These are phyloP conservation scores for Pterophyllum scalare DNA, from an alignment of 2,113 vertebrate species.

Conservation along the genomic window DNA sequence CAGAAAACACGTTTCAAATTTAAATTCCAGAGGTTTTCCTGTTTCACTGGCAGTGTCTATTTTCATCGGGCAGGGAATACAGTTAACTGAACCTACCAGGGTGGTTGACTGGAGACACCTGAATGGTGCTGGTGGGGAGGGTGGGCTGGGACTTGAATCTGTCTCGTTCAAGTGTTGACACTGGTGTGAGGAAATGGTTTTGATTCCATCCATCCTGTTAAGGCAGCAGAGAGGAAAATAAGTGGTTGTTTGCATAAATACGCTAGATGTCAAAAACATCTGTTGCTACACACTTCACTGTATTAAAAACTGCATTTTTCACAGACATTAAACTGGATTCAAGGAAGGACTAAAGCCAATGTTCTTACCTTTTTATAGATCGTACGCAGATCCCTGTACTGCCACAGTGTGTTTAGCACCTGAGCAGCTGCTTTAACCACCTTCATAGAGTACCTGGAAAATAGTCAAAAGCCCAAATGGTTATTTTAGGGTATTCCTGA, in stretches of 20 bases:
- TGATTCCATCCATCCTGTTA: constrained; percentile 97
- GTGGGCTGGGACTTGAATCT: constrained; percentile 95
- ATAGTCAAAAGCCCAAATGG: constrained; percentile 10
- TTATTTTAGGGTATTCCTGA: not conserved
- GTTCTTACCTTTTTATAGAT: constrained; percentile 96
- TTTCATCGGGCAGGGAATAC: not conserved
- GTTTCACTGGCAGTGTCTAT: constrained; percentile 19
- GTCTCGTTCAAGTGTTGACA: constrained; percentile 94
- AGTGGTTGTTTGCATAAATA: constrained; percentile 1
- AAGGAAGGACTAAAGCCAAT: not conserved
- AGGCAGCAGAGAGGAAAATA: constrained; percentile 24
- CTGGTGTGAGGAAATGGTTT: constrained; percentile 97
- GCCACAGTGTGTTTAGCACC: constrained; percentile 97
- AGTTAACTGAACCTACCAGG: constrained; percentile 82
- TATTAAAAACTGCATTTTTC: not conserved
- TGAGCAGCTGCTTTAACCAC: constrained; percentile 98
- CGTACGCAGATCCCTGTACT: constrained; percentile 95
- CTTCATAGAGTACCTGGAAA: constrained; percentile 91
- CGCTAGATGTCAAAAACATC: not conserved
- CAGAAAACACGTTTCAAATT: constrained; percentile 30
- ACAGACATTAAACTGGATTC: not conserved
- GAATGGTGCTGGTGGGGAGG: constrained; percentile 89
- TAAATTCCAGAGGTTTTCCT: constrained; percentile 59
- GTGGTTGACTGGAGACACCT: constrained; percentile 95
- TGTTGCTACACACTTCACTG: not conserved